Evolutionary conservation across 2,113 vertebrate genomes (phyloP).

Genomic region (Barbus barbus): DNA sequence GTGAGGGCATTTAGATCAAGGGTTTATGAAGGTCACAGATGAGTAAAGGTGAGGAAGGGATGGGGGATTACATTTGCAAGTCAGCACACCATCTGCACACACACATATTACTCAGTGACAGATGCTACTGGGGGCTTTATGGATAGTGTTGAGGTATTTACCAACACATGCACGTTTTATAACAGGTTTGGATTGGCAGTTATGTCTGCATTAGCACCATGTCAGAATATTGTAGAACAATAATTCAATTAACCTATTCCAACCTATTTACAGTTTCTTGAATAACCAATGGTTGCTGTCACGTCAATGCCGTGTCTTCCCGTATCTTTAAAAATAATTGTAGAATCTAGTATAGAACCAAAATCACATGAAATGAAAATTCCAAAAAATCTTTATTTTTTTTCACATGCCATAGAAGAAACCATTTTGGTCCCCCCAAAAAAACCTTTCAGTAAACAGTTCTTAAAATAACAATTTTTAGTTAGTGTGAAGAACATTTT

Average conservation of each 20-base stretch:
- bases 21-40: conserved; percentile 29
- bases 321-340: not conserved
- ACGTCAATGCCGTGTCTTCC: not conserved
- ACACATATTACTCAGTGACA: conserved; percentile 10
- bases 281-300: not conserved
- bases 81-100: conserved; percentile 18
- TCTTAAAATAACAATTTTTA: not conserved
- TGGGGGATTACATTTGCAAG: conserved; percentile 26
- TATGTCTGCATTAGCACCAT: not conserved
- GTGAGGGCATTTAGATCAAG: not conserved
- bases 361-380: too few relatives aligned
- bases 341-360: not conserved
- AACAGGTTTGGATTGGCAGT: conserved; percentile 7
- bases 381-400: too few relatives aligned
- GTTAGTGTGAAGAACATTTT: too few relatives aligned
- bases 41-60: conserved; percentile 17
- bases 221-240: not conserved
- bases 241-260: not conserved
- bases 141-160: conserved; percentile 40
- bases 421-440: too few relatives aligned
- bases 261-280: not conserved
- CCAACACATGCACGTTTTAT: conserved; percentile 12
- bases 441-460: not conserved
- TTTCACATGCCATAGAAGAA: too few relatives aligned
- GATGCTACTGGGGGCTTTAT: conserved; percentile 18